Base-by-base conservation (phyloP, 2,113 vertebrate genomes). In the Pygoscelis antarcticus region DNA sequence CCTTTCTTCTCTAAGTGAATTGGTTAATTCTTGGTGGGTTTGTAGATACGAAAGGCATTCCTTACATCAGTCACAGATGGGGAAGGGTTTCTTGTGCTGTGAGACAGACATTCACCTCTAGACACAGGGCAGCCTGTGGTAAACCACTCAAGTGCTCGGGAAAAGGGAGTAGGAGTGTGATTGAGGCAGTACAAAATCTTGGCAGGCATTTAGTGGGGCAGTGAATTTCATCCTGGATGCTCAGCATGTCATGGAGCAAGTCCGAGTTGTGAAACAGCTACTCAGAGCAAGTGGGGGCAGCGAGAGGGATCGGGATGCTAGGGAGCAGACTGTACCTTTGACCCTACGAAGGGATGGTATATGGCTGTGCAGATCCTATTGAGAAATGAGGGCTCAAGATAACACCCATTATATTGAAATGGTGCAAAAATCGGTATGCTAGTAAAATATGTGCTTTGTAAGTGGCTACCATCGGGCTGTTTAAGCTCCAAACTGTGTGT, bases 1-100 rank as follows among this genome's bases (percentile, higher is more conserved):
- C 17, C 82, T 94, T 97, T 95, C 70, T 93, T 86, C 38, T 83
- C 14, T 6, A 42, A 93, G 87, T 96, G 91, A 97, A 97, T 96
- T 66, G 84, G 42, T 78, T 91, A 71, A 97, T 97, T 97, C 89
- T 96, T 93, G 90, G 71, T 1, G 32, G 13, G 14, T 85, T 66
- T 77, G 68, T 51, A 80, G 75, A 89, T 90, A 70, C 75, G 62
- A 94, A 77, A 91, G 70, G 26, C 76, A 34, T 93, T 94, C 64
- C 91, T 96, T 96, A 91, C 38, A 93, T 83, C 49, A 49, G 82
- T 64, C 78, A 74, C 89, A 97, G 93, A 93, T 95, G 91, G 78
- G 58, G 62, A 89, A 91, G 49, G 51, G 68, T 55, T 88, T 86
- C 69, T 74, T 64, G 32, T 77, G 75, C 77, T 75, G 27, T 2